These are phyloP conservation scores for Melanerpes formicivorus DNA, from an alignment of 2,113 vertebrate genomes.

Conservation along the genomic window DNA sequence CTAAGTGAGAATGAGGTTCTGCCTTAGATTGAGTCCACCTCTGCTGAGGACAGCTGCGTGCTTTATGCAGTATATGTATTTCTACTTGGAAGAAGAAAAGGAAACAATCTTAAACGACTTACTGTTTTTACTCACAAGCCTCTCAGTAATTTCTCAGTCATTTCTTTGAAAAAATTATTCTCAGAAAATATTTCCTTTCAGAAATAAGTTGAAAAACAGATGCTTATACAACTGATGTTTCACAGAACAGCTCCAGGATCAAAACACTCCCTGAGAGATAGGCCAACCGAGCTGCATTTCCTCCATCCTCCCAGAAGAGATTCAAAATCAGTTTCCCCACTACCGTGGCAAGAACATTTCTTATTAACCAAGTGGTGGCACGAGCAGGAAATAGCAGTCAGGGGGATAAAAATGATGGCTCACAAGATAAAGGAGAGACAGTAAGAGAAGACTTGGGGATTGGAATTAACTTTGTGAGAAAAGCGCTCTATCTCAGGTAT, in stretches of 20 bases:
- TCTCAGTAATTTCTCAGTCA: background rate
- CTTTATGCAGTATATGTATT: background rate
- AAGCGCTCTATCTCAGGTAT: background rate
- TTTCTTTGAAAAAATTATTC: background rate
- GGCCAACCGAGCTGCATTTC: background rate
- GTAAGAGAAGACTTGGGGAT: background rate
- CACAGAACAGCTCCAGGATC: background rate
- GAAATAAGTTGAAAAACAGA: background rate
- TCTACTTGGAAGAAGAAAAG: background rate
- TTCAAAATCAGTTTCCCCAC: background rate
- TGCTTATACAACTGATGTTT: background rate
- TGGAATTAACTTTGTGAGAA: background rate
- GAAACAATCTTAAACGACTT: background rate
- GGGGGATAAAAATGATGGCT: background rate
- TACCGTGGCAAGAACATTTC: background rate
- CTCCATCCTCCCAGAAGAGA: background rate
- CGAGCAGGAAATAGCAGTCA: background rate
- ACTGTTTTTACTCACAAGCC: background rate
- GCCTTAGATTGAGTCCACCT: background rate
- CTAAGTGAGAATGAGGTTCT: background rate
- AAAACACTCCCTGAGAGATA: background rate
- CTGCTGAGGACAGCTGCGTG: background rate
- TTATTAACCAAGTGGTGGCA: background rate
- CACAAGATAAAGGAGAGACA: background rate
- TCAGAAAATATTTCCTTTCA: background rate